phyloP scores from a whole-genome alignment of 2,888 invertebrate species.

The Drosophila mimica region DNA sequence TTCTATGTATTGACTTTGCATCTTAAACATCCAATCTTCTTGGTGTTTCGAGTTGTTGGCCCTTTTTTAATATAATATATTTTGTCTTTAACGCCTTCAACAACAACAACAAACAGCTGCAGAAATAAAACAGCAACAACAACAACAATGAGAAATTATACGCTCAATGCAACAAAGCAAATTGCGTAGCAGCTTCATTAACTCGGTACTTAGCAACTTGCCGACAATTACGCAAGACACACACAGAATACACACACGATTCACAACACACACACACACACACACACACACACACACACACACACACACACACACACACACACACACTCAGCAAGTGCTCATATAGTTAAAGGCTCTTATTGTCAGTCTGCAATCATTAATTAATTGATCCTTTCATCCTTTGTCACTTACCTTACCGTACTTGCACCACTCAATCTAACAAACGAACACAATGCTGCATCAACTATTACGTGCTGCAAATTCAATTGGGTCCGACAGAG shows the following conservation, averaged over 20 bases:
- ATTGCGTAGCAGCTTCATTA: constrained; percentile 29
- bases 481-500: constrained; percentile 13
- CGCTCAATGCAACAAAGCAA: constrained; percentile 13
- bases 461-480: neutral
- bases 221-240: neutral
- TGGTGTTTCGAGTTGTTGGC: neutral
- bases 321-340: neutral
- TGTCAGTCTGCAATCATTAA: constrained; percentile 9
- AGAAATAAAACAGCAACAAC: constrained; percentile 11
- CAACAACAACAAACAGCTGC: constrained; percentile 29
- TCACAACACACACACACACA: neutral
- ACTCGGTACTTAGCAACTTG: constrained; percentile 1
- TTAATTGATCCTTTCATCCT: constrained; percentile 18
- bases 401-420: neutral
- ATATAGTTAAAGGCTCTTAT: neutral
- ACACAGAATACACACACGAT: neutral
- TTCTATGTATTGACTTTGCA: neutral
- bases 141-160: constrained; percentile 4
- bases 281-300: neutral
- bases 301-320: neutral
- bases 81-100: constrained; percentile 37
- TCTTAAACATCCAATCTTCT: neutral
- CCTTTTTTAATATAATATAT: constrained; percentile 45
- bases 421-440: neutral
- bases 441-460: neutral